These are phyloP conservation scores for Tachysurus vachellii DNA, from an alignment of 2,113 vertebrate species.

Conservation along the genomic window DNA sequence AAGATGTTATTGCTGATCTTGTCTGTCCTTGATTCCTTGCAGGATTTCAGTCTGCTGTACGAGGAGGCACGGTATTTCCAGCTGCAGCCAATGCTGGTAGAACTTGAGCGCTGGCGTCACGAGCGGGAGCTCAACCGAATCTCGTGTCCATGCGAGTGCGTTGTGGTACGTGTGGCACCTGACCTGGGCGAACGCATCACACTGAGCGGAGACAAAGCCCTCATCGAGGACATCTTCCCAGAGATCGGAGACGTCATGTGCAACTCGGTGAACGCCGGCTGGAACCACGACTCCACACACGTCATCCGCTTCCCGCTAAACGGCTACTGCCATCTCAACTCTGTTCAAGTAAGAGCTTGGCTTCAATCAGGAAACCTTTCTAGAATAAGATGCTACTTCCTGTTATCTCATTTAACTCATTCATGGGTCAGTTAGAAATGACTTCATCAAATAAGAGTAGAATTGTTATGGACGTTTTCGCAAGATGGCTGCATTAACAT, in stretches of 20 bases:
- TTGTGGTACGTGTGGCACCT: slow-evolving; percentile 94
- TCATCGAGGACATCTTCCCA: slow-evolving; percentile 96
- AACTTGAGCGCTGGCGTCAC: slow-evolving; percentile 96
- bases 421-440: not conserved
- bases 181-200: slow-evolving; percentile 96
- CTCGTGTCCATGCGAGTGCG: slow-evolving; percentile 91
- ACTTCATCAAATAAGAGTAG: not conserved
- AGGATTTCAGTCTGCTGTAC: slow-evolving; percentile 96
- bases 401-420: not conserved
- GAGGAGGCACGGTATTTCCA: slow-evolving; percentile 98
- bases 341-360: slow-evolving; percentile 84
- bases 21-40: slow-evolving; percentile 9
- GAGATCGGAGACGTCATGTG: slow-evolving; percentile 98
- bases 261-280: slow-evolving; percentile 89
- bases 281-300: slow-evolving; percentile 90
- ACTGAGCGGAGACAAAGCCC: slow-evolving; percentile 92
- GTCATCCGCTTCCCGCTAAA: slow-evolving; percentile 98
- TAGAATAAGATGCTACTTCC: not conserved
- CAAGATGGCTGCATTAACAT: not conserved
- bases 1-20: not conserved
- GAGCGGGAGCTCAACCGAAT: slow-evolving; percentile 87
- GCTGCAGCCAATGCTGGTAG: slow-evolving; percentile 92
- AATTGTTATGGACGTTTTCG: not conserved
- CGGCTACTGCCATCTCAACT: slow-evolving; percentile 98
- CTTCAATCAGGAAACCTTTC: not conserved